Base-by-base conservation (phyloP, 2,113 vertebrate species). In the Silurus glanis region DNA sequence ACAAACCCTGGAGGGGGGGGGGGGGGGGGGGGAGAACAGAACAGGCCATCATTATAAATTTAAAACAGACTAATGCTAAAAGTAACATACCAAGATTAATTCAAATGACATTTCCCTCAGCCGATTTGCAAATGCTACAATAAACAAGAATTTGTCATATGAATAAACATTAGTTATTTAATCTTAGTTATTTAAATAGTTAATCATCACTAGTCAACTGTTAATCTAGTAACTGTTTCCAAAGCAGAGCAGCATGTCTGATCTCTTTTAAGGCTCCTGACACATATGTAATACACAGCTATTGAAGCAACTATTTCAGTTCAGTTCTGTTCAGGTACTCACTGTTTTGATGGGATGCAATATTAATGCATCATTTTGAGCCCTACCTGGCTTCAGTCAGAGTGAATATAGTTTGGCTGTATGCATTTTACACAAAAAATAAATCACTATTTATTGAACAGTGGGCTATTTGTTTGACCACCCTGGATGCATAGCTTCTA, bases 21-120 rank as follows among this genome's bases (percentile, higher is more conserved):
- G n/a, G n/a, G n/a, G n/a, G n/a, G n/a, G n/a, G n/a, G n/a, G n/a
- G n/a, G n/a, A n/a, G n/a, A n/a, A n/a, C 17, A 75, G 74, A 53
- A 85, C 28, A 80, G 61, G 23, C 19, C 75, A 58, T 67, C 51
- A 82, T 81, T 82, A 85, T 81, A 82, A 82, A 83, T 16, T 19
- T 28, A 16, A 16, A 37, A 66, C 76, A n/a, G 66, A 12, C 10
- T 25, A 53, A 59, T 17, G 14, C 49, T 58, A 58, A 83, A 74
- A 23, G 7, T 14, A 37, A n/a, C 37, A 37, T 17, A 80, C 21
- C 5, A 49, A 3, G 37, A 25, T 21, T 45, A 19, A 3, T 51
- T 17, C 37, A 71, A 6, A 6, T 45, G 37, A 71, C 5, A 37
- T 28, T 9, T 71, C 14, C 58, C 21, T 86, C 56, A 72, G 56